Evolutionary conservation across 2,888 invertebrate genomes (phyloP).

Genomic region (Drosophila neotestacea): DNA sequence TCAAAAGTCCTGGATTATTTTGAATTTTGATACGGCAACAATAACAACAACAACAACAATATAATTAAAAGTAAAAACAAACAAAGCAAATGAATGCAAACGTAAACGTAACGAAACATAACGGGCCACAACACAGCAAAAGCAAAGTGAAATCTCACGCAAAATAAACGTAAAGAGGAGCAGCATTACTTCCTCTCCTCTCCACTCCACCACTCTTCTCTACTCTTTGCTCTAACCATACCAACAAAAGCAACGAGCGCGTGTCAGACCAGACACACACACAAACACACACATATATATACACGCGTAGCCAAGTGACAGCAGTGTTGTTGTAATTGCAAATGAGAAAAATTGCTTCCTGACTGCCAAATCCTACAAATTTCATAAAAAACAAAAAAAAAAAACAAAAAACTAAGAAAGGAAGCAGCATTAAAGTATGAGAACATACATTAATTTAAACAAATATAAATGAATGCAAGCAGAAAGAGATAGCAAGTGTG

Average conservation of each 20-base stretch:
- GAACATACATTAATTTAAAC: slow-evolving; percentile 2
- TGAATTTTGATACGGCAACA: slow-evolving; percentile 64
- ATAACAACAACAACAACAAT: slow-evolving; percentile 6
- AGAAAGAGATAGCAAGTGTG: background rate
- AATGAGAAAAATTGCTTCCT: slow-evolving; percentile 21
- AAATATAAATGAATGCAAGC: slow-evolving; percentile 8
- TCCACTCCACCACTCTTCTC: background rate
- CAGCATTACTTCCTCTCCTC: slow-evolving; percentile 8
- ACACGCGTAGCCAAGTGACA: background rate
- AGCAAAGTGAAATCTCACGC: slow-evolving; percentile 74
- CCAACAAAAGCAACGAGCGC: slow-evolving; percentile 10
- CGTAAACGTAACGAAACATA: slow-evolving; percentile 41
- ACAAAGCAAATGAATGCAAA: slow-evolving; percentile 17
- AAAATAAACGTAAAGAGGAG: slow-evolving; percentile 40
- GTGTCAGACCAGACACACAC: slow-evolving; percentile 14
- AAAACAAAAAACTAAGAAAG: background rate
- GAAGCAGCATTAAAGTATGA: slow-evolving; percentile 15
- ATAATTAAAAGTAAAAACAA: slow-evolving; percentile 20
- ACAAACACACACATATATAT: background rate
- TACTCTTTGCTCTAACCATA: background rate
- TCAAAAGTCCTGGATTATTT: slow-evolving; percentile 84
- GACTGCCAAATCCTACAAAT: slow-evolving; percentile 9
- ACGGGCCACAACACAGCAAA: slow-evolving; percentile 44
- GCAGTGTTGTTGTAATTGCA: slow-evolving; percentile 8
- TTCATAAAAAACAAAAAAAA: background rate